Percentiles rank a stretch among this genome's conserved stretches.
These are phyloP conservation scores for Telenomus remus DNA, from an alignment of 1,140 invertebrate genomes.

Conservation along the genomic window DNA sequence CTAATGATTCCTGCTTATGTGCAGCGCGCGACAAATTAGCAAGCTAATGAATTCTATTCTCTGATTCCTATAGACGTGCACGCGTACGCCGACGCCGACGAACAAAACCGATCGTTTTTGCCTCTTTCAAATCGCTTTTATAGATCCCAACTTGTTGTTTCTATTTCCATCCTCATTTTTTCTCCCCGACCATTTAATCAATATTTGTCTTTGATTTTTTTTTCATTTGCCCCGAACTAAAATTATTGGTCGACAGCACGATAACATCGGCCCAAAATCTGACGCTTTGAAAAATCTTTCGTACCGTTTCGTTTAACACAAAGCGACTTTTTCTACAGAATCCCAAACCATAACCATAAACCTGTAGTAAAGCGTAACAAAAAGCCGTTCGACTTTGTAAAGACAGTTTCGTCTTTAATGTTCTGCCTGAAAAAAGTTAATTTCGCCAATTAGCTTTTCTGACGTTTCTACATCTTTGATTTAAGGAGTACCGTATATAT, in stretches of 20 bases:
- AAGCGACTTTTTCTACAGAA: conserved; percentile 23
- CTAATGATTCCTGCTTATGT: conserved; percentile 50
- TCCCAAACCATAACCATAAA: conserved; percentile 27
- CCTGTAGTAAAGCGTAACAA: conserved; percentile 24
- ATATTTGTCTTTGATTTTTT: conserved; percentile 26
- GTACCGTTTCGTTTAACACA: conserved; percentile 7
- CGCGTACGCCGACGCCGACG: conserved; percentile 35
- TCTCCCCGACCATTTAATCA: conserved; percentile 6
- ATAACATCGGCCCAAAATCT: conserved; percentile 26
- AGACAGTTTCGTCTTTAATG: conserved; percentile 13
- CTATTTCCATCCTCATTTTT: conserved; percentile 37
- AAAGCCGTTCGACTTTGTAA: conserved; percentile 26
- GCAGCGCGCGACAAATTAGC: conserved; percentile 55
- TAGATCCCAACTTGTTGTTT: conserved; percentile 44
- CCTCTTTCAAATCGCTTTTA: no score
- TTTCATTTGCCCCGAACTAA: conserved; percentile 14
- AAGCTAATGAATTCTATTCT: conserved; percentile 58
- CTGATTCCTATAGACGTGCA: conserved; percentile 34
- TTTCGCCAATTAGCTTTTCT: conserved; percentile 20
- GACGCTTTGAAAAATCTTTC: conserved; percentile 31
- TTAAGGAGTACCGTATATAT: conserved; percentile 2
- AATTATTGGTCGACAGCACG: conserved; percentile 26
- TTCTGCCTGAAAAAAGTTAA: conserved; percentile 31
- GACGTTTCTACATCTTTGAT: conserved; percentile 7
- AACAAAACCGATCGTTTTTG: no score